Evolutionary conservation across 2,113 vertebrate genomes (phyloP).

Genomic region (Micronisus gabar): DNA sequence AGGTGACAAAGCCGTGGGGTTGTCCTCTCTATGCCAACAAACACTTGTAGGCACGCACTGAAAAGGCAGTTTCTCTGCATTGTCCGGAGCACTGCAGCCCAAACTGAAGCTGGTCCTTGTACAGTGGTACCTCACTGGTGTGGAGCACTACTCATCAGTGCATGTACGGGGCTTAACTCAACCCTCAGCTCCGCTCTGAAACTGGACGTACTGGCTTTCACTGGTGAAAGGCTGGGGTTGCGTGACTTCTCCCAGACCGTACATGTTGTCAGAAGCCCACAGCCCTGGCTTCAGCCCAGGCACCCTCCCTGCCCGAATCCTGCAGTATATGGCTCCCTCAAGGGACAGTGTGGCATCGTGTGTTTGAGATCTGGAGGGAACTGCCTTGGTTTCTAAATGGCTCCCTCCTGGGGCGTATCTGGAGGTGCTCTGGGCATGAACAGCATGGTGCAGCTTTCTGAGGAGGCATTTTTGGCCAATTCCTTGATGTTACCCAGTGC

Average conservation of each 20-base stretch:
- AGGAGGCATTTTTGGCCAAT: accelerated
- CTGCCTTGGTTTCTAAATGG: background rate
- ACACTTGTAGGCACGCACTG: too few species aligned
- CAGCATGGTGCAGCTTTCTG: background rate
- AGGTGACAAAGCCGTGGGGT: background rate
- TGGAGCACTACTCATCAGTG: background rate
- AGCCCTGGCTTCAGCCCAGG: too few species aligned
- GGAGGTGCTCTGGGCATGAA: background rate
- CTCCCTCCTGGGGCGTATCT: background rate
- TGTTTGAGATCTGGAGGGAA: background rate
- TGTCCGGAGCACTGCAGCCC: background rate
- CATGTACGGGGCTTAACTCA: background rate
- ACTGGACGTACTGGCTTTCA: background rate
- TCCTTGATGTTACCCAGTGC: accelerated
- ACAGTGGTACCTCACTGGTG: accelerated
- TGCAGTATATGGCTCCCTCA: accelerated
- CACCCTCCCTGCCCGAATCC: background rate
- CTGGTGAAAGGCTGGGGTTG: background rate
- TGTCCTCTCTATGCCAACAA: background rate
- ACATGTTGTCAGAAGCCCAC: background rate
- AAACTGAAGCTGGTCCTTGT: background rate
- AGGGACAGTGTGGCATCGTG: accelerated
- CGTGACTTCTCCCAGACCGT: background rate
- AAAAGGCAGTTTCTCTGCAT: background rate
- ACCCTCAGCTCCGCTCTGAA: background rate